A percentile compares a stretch with the other conserved stretches of the same genome.
phyloP scores from a whole-genome alignment of 1,140 invertebrate species.

The Drosophila fuyamai region DNA sequence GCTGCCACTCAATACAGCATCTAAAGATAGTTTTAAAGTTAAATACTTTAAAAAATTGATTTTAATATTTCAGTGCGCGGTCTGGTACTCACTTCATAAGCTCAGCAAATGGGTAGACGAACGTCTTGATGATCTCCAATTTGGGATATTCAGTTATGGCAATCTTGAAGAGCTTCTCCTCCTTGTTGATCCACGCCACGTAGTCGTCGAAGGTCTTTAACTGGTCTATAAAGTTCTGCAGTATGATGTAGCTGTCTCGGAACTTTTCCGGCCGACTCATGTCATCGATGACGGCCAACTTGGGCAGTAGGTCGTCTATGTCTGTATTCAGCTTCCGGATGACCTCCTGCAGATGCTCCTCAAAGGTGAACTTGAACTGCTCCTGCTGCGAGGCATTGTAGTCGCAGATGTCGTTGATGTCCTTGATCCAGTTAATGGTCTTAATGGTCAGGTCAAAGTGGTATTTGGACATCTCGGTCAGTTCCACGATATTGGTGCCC shows the following conservation, averaged over 20 bases:
- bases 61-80: no score
- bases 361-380: constrained; percentile 91
- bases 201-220: constrained; percentile 90
- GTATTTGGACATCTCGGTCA: constrained; percentile 88
- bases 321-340: constrained; percentile 89
- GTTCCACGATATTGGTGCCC: constrained; percentile 88
- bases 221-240: constrained; percentile 90
- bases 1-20: constrained; percentile 90
- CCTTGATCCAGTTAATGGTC: constrained; percentile 90
- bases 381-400: constrained; percentile 90
- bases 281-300: constrained; percentile 88
- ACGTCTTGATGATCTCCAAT: constrained; percentile 90
- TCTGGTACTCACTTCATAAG: constrained; percentile 86
- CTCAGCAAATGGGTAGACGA: constrained; percentile 89
- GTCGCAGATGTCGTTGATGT: constrained; percentile 90
- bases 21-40: constrained; percentile 50
- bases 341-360: constrained; percentile 89
- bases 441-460: constrained; percentile 89
- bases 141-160: constrained; percentile 90
- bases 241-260: constrained; percentile 88
- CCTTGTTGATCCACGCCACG: constrained; percentile 94
- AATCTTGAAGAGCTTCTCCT: constrained; percentile 94
- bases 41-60: no score
- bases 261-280: constrained; percentile 89
- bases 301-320: constrained; percentile 89